A percentile compares a stretch with the other conserved stretches of the same genome.
Conservation (phyloP, 2,888 invertebrate genomes). For the Mayetiola destructor region DNA sequence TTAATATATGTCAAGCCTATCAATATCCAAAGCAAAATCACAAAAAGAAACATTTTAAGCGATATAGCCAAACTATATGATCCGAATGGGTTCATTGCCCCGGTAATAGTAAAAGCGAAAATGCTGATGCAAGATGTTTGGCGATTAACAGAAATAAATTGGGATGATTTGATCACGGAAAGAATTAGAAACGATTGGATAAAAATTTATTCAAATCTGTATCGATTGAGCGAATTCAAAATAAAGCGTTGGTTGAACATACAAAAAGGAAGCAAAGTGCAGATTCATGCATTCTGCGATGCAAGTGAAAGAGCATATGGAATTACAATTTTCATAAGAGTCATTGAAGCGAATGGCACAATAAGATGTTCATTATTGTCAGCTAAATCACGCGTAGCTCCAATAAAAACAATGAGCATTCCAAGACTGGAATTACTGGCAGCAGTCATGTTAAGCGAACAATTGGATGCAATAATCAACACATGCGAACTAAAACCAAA, state of each 20-base stretch:
- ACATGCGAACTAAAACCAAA: constrained; percentile 15
- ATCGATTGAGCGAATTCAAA: neutral
- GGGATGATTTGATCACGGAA: neutral
- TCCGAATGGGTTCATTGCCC: constrained; percentile 10
- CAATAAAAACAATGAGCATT: neutral
- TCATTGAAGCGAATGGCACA: neutral
- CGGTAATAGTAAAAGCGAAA: neutral
- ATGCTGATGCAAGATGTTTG: neutral
- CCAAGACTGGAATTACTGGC: constrained; percentile 14
- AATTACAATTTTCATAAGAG: neutral
- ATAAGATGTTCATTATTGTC: neutral
- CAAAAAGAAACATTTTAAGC: constrained; percentile 11
- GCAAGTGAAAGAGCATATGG: neutral
- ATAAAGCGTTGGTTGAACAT: neutral
- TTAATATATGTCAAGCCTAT: neutral
- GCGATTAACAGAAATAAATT: neutral
- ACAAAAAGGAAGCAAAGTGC: neutral
- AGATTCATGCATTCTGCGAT: constrained; percentile 2
- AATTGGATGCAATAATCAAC: neutral
- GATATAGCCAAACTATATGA: constrained; percentile 4
- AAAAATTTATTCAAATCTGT: neutral
- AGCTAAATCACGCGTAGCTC: constrained; percentile 13
- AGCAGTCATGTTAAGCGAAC: neutral
- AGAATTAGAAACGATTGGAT: neutral
- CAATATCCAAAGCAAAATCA: neutral